Conservation (phyloP, 2,113 vertebrate species). For the Azemiops feae region DNA sequence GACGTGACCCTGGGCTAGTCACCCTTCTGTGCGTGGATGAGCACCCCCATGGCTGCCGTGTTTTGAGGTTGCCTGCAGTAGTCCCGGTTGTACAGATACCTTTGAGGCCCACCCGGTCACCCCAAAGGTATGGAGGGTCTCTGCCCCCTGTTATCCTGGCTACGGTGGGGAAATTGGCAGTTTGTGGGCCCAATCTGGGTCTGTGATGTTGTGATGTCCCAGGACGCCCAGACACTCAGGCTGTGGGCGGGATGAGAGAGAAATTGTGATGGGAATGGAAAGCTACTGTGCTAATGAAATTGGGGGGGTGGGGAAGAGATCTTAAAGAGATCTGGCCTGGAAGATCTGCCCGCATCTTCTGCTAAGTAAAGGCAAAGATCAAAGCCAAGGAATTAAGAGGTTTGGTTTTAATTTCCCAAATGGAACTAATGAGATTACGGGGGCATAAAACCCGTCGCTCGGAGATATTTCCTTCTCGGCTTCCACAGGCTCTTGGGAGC, state of each 20-base stretch:
- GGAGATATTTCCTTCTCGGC: background rate
- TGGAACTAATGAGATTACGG: background rate
- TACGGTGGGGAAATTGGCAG: background rate
- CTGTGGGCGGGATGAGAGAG: background rate
- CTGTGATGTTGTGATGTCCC: background rate
- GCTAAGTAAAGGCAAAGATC: too few species aligned
- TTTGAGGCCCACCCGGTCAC: background rate
- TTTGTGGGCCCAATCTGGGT: too few species aligned
- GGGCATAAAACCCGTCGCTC: background rate
- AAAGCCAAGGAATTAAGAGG: background rate
- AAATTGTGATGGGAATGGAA: background rate
- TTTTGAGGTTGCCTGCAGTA: background rate
- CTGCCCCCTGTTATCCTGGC: background rate
- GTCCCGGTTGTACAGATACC: background rate
- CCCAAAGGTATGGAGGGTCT: background rate
- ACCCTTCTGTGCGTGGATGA: background rate
- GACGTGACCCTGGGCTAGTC: background rate
- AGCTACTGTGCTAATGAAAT: too few species aligned
- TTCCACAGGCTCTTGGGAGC: background rate
- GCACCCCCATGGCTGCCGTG: background rate
- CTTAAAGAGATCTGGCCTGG: background rate
- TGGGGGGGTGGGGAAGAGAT: background rate
- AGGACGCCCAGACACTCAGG: too few species aligned
- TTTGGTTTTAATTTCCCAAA: background rate
- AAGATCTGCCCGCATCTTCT: background rate